These are phyloP conservation scores for Antheraea pernyi DNA, from an alignment of 1,140 invertebrate genomes.

Conservation along the genomic window DNA sequence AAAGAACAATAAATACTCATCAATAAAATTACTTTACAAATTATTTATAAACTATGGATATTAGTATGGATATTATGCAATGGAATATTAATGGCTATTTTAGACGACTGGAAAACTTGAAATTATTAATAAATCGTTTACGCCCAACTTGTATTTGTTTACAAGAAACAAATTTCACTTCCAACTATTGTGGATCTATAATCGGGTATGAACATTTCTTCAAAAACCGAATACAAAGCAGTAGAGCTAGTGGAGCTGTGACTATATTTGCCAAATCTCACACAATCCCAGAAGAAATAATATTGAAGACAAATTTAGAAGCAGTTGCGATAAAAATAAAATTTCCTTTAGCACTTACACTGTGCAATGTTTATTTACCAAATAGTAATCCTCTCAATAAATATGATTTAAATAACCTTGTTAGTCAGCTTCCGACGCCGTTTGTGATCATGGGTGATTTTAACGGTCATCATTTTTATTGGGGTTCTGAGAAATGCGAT, in stretches of 20 bases:
- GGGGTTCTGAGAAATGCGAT: constrained; percentile 29
- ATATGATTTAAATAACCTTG: constrained; percentile 35
- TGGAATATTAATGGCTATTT: constrained; percentile 34
- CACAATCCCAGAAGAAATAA: constrained; percentile 28
- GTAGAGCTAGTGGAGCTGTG: constrained; percentile 40
- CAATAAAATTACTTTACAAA: constrained; percentile 9
- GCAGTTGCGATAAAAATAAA: constrained; percentile 34
- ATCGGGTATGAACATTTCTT: constrained; percentile 25
- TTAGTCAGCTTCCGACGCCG: constrained; percentile 40
- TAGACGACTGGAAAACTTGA: constrained; percentile 28
- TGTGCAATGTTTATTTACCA: constrained; percentile 46
- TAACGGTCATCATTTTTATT: constrained; percentile 48
- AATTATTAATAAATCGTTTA: constrained; percentile 24
- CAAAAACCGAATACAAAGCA: constrained; percentile 31
- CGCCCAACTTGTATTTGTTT: constrained; percentile 32
- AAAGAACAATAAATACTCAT: constrained; percentile 4
- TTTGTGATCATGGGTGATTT: constrained; percentile 41
- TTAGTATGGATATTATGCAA: constrained; percentile 28
- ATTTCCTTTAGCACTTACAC: constrained; percentile 22
- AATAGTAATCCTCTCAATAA: constrained; percentile 32
- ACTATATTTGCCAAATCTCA: constrained; percentile 34
- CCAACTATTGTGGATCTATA: constrained; percentile 18
- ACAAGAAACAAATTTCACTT: constrained; percentile 48
- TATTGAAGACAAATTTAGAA: constrained; percentile 39
- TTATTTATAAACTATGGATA: constrained; percentile 3